Percentiles rank a stretch among this genome's conserved stretches.
phyloP scores from a whole-genome alignment of 2,113 vertebrate species.

The Pterocles gutturalis region DNA sequence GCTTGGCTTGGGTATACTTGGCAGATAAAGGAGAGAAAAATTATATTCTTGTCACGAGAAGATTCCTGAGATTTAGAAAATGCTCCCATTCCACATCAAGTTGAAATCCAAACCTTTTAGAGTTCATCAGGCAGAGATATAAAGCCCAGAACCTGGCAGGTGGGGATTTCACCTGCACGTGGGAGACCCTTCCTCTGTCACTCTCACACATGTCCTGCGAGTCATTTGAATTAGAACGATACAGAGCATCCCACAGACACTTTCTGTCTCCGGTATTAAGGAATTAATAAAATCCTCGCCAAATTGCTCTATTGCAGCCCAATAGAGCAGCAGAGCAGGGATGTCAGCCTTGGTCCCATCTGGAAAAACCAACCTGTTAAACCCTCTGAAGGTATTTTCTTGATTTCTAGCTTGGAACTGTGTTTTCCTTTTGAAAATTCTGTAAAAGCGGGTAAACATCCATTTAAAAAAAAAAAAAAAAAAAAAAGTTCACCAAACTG shows the following conservation, averaged over 20 bases:
- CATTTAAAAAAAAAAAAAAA: neutral
- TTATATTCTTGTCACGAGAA: neutral
- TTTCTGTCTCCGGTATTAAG: neutral
- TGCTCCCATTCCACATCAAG: neutral
- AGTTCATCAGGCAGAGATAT: neutral
- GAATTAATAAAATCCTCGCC: neutral
- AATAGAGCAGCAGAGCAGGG: neutral
- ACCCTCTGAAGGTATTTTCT: neutral
- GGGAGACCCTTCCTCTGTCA: neutral
- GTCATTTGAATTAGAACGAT: neutral
- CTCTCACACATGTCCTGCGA: neutral
- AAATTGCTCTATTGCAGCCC: neutral
- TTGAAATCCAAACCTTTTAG: neutral
- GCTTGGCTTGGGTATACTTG: neutral
- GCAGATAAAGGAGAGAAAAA: neutral
- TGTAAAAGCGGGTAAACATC: neutral
- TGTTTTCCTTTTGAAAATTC: neutral
- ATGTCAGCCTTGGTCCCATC: neutral
- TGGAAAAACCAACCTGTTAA: neutral
- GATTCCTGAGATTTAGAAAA: neutral
- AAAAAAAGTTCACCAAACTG: neutral
- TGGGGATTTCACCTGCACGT: neutral
- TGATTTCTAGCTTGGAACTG: neutral
- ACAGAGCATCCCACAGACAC: neutral
- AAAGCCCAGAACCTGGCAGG: neutral